A percentile compares a stretch with the other conserved stretches of the same genome.
Conservation (phyloP, 2,113 vertebrate species). For the human (Homo sapiens) region DNA sequence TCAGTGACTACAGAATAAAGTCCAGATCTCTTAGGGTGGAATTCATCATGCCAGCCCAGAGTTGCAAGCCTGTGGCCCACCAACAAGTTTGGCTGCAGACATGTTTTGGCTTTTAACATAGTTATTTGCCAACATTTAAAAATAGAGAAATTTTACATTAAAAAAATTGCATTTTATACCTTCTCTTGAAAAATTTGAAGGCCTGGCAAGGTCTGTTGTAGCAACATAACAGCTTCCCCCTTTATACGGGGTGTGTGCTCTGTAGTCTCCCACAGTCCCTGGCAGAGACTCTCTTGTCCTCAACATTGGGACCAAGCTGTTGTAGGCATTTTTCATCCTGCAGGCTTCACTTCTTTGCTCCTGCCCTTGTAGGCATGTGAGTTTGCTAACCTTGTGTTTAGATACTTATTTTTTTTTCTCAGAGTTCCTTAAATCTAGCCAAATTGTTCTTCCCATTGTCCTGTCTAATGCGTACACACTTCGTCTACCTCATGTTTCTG, state of each 20-base stretch:
- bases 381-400: neutral
- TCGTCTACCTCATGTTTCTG: neutral
- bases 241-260: neutral
- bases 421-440: neutral
- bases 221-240: neutral
- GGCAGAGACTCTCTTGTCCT: neutral
- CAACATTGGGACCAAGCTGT: neutral
- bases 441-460: neutral
- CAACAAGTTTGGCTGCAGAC: neutral
- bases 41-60: neutral
- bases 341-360: neutral
- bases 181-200: neutral
- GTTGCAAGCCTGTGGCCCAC: neutral
- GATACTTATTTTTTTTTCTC: neutral
- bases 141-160: neutral
- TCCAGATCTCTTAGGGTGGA: neutral
- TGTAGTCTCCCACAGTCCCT: neutral
- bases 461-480: neutral
- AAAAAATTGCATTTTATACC: neutral
- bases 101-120: slow-evolving; percentile 14
- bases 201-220: neutral
- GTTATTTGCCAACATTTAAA: slow-evolving; percentile 20
- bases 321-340: neutral
- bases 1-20: slow-evolving; percentile 14
- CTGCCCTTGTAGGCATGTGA: neutral